Evolutionary conservation across 30 jellyfish, hydroid and myxozoan species (phyloP).

Genomic region (Calvadosia cruxmelitensis): DNA sequence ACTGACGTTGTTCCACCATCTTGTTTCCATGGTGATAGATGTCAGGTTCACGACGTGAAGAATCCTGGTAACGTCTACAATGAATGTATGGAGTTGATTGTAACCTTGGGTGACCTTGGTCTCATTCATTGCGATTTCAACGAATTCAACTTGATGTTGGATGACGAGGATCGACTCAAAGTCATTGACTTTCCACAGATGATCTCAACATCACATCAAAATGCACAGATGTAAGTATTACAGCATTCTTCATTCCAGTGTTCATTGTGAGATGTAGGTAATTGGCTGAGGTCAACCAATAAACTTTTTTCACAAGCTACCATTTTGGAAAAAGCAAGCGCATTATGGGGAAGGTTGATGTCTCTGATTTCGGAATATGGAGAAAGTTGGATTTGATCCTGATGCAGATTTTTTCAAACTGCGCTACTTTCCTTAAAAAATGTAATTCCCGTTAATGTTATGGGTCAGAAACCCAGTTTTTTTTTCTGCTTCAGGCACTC

Average conservation of each 20-base stretch:
- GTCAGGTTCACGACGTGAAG: slow-evolving; percentile 58
- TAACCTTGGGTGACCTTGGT: slow-evolving; percentile 67
- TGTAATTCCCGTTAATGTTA: no score
- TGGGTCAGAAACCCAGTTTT: no score
- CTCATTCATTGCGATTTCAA: slow-evolving; percentile 93
- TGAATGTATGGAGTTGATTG: slow-evolving; percentile 71
- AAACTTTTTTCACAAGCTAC: no score
- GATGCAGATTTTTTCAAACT: no score
- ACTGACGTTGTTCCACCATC: no score
- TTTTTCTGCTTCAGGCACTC: no score
- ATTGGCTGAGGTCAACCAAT: background rate
- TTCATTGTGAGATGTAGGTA: background rate
- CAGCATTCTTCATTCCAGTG: background rate
- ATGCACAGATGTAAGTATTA: slow-evolving; percentile 81
- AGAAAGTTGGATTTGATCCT: no score
- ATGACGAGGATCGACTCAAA: slow-evolving; percentile 35
- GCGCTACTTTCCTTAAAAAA: no score
- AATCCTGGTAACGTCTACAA: slow-evolving; percentile 60
- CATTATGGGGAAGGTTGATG: no score
- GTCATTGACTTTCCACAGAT: slow-evolving; percentile 98
- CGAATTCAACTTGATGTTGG: slow-evolving; percentile 80
- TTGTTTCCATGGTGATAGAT: slow-evolving; percentile 32
- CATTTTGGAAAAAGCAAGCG: no score
- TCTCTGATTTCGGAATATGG: no score
- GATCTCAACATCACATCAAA: slow-evolving; percentile 80